Conservation (phyloP, 2,888 invertebrate species). For the Alentia gelatinosa region DNA sequence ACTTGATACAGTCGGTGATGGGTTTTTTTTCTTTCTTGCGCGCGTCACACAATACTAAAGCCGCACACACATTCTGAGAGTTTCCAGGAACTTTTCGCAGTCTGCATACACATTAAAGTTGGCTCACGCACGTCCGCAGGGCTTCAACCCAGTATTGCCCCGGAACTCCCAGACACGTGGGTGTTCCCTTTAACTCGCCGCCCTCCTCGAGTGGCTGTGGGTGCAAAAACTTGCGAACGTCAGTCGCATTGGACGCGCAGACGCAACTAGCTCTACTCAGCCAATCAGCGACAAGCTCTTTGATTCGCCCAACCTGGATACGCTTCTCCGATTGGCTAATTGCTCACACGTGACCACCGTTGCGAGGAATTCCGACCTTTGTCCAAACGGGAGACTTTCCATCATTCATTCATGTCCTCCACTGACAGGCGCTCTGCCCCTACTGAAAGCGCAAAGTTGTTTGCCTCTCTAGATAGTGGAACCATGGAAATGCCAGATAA, state of each 20-base stretch:
- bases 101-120: too few relatives aligned
- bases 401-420: conserved; percentile 33
- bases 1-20: background rate
- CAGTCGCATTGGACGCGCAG: background rate
- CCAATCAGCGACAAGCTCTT: background rate
- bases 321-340: conserved; percentile 3
- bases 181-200: background rate
- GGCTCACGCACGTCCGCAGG: too few relatives aligned
- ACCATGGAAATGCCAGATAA: background rate
- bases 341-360: conserved; percentile 30
- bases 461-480: background rate
- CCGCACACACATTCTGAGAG: background rate
- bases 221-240: background rate
- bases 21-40: background rate
- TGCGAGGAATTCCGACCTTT: conserved; percentile 18
- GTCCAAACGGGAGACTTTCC: background rate
- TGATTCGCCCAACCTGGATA: background rate
- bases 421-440: background rate
- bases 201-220: background rate
- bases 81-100: too few relatives aligned
- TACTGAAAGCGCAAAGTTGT: background rate
- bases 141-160: background rate
- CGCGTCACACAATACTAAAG: background rate
- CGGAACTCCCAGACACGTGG: background rate
- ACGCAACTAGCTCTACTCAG: background rate